Conservation (phyloP, 2,797 vertebrate species). For the Amblyopsis hoosieri region DNA sequence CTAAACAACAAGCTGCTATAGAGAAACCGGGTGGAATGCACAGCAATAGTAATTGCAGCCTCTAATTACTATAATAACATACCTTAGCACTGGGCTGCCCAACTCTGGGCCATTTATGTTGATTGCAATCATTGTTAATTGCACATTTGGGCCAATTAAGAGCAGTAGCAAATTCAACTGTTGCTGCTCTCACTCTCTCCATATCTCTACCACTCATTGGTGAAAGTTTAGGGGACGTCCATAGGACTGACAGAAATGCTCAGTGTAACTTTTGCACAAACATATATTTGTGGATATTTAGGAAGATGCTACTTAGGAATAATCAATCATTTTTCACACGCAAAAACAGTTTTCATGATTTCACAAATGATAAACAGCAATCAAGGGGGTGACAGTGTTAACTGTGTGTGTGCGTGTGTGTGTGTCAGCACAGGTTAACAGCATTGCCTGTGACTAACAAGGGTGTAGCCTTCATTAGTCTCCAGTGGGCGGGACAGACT, state of each 20-base stretch:
- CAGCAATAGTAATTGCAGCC: slow-evolving; percentile 68
- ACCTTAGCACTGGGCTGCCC: slow-evolving; percentile 72
- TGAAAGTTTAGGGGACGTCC: slow-evolving; percentile 29
- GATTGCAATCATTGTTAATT: slow-evolving; percentile 83
- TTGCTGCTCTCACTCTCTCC: slow-evolving; percentile 32
- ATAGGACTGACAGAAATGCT: slow-evolving; percentile 14
- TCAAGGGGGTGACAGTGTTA: slow-evolving; percentile 15
- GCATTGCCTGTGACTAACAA: slow-evolving; percentile 18
- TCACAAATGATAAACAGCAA: slow-evolving; percentile 14
- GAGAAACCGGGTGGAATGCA: slow-evolving; percentile 55
- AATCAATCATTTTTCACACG: slow-evolving; percentile 28
- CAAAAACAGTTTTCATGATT: slow-evolving; percentile 5
- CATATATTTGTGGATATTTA: slow-evolving; percentile 30
- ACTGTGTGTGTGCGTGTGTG: slow-evolving; percentile 6
- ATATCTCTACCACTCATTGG: slow-evolving; percentile 30
- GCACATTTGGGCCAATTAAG: slow-evolving; percentile 73
- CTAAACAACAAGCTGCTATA: slow-evolving; percentile 27
- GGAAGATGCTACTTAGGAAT: slow-evolving; percentile 8
- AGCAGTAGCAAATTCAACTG: slow-evolving; percentile 64
- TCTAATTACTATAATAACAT: slow-evolving; percentile 80
- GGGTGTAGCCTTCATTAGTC: slow-evolving; percentile 23
- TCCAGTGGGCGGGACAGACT: slow-evolving; percentile 20
- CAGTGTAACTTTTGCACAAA: slow-evolving; percentile 26
- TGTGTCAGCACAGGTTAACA: slow-evolving; percentile 17
- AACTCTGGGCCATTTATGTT: slow-evolving; percentile 67